Evolutionary conservation across 2,797 vertebrate genomes (phyloP), one percentile per base, ranked within the genome.

Genomic region (Synaphobranchus kaupii): DNA sequence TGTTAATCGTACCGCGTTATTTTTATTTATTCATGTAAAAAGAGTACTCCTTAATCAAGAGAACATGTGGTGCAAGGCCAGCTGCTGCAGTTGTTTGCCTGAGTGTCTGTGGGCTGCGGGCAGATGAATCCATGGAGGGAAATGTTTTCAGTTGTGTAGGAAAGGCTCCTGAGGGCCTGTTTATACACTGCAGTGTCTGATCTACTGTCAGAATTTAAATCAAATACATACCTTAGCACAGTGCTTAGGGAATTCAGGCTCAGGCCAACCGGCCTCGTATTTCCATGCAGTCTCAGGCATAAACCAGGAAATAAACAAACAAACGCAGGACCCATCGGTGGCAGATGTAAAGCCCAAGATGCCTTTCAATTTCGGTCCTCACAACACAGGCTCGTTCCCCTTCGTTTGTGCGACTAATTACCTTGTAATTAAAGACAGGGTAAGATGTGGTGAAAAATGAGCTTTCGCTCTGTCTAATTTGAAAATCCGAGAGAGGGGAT

Each of bases 351-450:
- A 44, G 13, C 34, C 31, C 71, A 68, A n/a, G 31, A 63, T 82
- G 47, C 31, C 85, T 68, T 73, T 44, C 56, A 56, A 76, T 88
- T 54, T 28, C 10, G 28, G 28, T 52, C 58, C 20, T 6, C 31
- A 20, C 58, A n/a, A 52, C 60, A 25, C 83, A 82, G 73, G 80
- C 83, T 17, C 56, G 83, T 89, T 89, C 54, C 84, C 88, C 84
- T 86, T 87, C 66, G 87, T 90, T 88, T 88, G 86, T 28, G 68
- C 54, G 87, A 85, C 83, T 85, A 89, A 91, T 90, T 89, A 86
- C 86, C 87, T 90, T 90, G 66, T 90, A 60, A 80, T 85, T 66
- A 85, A 63, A 88, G 44, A 34, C 50, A 82, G 85, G 76, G 80
- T 88, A 78, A 71, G 85, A 88, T 86, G 48, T 86, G 82, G 81